phyloP scores from a whole-genome alignment of 2,888 invertebrate genomes.

The Odontocerum albicorne region DNA sequence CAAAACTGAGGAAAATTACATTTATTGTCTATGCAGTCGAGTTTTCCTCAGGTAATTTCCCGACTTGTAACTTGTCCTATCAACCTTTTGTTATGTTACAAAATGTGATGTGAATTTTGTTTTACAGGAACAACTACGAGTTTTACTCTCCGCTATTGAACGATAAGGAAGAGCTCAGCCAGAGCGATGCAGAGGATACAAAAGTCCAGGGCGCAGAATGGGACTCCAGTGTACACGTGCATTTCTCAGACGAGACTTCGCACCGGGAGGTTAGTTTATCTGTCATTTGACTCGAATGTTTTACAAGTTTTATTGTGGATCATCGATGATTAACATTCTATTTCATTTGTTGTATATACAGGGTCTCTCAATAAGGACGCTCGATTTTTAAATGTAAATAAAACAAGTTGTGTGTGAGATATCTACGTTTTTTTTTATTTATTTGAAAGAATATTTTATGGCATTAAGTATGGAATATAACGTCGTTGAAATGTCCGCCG shows the following conservation, averaged over 20 bases:
- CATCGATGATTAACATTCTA: too few relatives aligned
- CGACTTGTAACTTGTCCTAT: background rate
- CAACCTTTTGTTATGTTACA: conserved; percentile 1
- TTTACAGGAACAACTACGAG: conserved; percentile 31
- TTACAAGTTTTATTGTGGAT: too few relatives aligned
- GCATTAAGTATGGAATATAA: too few relatives aligned
- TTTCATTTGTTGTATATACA: too few relatives aligned
- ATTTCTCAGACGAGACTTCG: conserved; percentile 53
- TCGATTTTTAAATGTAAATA: too few relatives aligned
- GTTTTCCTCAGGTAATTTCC: conserved; percentile 63
- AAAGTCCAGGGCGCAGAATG: conserved; percentile 40
- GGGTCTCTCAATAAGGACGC: too few relatives aligned
- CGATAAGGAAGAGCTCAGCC: conserved; percentile 30
- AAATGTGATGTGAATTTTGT: conserved; percentile 17
- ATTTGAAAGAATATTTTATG: background rate
- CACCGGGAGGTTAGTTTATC: conserved; percentile 43
- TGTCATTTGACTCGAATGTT: too few relatives aligned
- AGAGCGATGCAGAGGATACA: conserved; percentile 30
- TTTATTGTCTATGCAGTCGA: conserved; percentile 71
- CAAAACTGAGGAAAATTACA: conserved; percentile 55
- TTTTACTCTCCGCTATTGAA: conserved; percentile 21
- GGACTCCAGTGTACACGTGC: conserved; percentile 52
- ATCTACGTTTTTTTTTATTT: too few relatives aligned
- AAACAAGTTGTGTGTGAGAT: too few relatives aligned
- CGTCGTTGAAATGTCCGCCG: too few relatives aligned